These are phyloP conservation scores for Lamprotornis superbus DNA, from an alignment of 2,113 vertebrate genomes.

Conservation along the genomic window DNA sequence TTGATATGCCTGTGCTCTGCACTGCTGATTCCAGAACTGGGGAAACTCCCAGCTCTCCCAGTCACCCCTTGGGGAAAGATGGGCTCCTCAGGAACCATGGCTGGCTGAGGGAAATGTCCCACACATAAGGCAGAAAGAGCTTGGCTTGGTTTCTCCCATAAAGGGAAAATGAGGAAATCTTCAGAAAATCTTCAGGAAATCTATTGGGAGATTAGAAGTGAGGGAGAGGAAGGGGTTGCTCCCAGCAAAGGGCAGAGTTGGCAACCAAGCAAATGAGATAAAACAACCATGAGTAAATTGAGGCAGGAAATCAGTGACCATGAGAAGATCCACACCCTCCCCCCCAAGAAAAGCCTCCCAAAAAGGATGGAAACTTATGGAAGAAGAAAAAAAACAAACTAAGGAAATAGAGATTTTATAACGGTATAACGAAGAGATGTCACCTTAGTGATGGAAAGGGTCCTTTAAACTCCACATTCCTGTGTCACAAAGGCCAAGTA, in stretches of 20 bases:
- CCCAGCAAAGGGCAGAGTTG: not conserved
- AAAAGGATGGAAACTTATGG: not conserved
- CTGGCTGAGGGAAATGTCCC: not conserved
- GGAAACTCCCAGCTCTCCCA: not conserved
- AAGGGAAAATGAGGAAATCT: not conserved
- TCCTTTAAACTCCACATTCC: not conserved
- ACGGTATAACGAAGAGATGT: not conserved
- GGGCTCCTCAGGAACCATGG: not conserved
- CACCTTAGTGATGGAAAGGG: not conserved
- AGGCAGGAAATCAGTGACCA: not conserved
- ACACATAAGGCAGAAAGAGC: not conserved
- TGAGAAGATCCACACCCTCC: not conserved
- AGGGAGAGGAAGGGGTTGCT: not conserved
- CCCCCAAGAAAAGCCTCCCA: not conserved
- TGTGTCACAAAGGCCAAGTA: not conserved
- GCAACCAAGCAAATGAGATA: not conserved
- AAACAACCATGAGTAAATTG: not conserved
- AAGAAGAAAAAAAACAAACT: not conserved
- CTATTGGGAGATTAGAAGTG: accelerated
- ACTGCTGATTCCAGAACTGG: not conserved
- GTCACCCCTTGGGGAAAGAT: not conserved
- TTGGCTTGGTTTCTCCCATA: not conserved
- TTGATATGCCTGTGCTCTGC: not conserved
- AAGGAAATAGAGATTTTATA: not conserved
- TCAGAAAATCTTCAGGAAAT: not conserved